These are phyloP conservation scores for Unio pictorum DNA, from an alignment of 2,888 invertebrate genomes.

Conservation along the genomic window DNA sequence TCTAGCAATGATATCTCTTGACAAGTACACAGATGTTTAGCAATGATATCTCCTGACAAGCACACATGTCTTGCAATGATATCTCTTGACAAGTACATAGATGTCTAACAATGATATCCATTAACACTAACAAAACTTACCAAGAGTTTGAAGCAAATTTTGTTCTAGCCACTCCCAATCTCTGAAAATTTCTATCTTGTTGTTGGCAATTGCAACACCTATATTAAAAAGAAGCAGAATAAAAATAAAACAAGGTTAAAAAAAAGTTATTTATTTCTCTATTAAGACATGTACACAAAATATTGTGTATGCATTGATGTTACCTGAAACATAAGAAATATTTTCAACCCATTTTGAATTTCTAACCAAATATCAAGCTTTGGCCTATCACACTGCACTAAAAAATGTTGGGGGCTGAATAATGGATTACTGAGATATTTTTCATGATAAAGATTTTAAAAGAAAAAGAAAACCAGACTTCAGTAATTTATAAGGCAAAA, in stretches of 20 bases:
- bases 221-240: constrained; percentile 56
- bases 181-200: constrained; percentile 86
- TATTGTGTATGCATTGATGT: too few species aligned
- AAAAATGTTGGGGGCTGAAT: too few species aligned
- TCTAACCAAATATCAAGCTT: too few species aligned
- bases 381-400: too few species aligned
- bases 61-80: neutral
- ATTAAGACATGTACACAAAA: neutral
- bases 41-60: neutral
- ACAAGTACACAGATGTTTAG: neutral
- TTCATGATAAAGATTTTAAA: too few species aligned
- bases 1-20: neutral
- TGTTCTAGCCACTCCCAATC: constrained; percentile 96
- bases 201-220: constrained; percentile 93
- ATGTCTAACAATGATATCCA: neutral
- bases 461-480: too few species aligned
- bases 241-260: constrained; percentile 4
- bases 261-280: neutral
- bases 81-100: neutral
- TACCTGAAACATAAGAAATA: too few species aligned
- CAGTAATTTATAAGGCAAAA: too few species aligned
- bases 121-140: constrained; percentile 71
- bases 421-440: too few species aligned
- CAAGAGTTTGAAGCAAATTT: constrained; percentile 87
- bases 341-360: too few species aligned